Evolutionary conservation across 2,113 vertebrate species (phyloP).

Genomic region (Datnioides undecimradiatus): DNA sequence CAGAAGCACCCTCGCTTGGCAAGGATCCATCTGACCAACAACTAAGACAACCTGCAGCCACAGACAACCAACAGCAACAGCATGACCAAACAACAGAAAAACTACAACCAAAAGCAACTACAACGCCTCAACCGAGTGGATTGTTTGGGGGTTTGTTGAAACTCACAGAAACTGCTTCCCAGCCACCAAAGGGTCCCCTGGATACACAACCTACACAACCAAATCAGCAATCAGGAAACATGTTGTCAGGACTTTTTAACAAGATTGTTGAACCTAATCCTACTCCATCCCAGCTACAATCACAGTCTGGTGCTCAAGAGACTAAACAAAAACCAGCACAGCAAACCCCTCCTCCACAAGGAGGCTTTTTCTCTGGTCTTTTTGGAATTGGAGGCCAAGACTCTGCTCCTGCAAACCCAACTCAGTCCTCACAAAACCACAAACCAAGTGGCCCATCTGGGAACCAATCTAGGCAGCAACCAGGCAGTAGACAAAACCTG

Average conservation of each 20-base stretch:
- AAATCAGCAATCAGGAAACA: slow-evolving; percentile 63
- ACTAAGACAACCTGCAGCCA: slow-evolving; percentile 10
- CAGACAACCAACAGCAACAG: slow-evolving; percentile 55
- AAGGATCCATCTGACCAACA: slow-evolving; percentile 40
- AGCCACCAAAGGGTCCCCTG: slow-evolving; percentile 52
- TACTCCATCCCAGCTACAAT: slow-evolving; percentile 43
- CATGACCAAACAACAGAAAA: slow-evolving; percentile 38
- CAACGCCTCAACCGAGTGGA: slow-evolving; percentile 64
- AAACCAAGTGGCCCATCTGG: slow-evolving; percentile 28
- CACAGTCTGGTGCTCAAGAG: slow-evolving; percentile 32
- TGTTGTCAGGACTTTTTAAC: slow-evolving; percentile 80
- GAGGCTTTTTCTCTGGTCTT: slow-evolving; percentile 80
- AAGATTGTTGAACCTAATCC: slow-evolving; percentile 74
- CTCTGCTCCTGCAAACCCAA: slow-evolving; percentile 48
- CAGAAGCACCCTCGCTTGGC: slow-evolving; percentile 28
- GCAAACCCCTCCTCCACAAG: slow-evolving; percentile 70
- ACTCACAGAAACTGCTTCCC: slow-evolving; percentile 63
- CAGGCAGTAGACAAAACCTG: slow-evolving; percentile 67
- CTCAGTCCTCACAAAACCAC: slow-evolving; percentile 46
- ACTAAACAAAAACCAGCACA: slow-evolving; percentile 51
- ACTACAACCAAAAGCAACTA: slow-evolving; percentile 34
- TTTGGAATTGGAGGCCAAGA: slow-evolving; percentile 85
- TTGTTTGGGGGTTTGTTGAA: slow-evolving; percentile 78
- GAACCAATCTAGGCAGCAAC: slow-evolving; percentile 55
- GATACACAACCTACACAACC: slow-evolving; percentile 40